Percentiles rank a stretch among this genome's conserved stretches.
These are phyloP conservation scores for Papilio gigon DNA, from an alignment of 2,888 invertebrate species.

Conservation along the genomic window DNA sequence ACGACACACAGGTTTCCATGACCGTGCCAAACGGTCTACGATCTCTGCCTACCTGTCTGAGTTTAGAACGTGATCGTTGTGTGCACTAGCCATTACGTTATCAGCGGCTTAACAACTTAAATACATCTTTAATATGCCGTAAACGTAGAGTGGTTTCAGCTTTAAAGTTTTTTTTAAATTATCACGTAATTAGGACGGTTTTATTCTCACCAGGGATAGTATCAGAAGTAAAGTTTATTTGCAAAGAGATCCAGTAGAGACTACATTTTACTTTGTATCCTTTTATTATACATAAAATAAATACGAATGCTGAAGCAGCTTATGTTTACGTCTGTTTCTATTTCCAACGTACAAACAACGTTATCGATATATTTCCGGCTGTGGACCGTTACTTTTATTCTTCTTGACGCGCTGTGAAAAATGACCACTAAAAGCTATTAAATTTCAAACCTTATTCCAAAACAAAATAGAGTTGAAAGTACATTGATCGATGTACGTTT, in stretches of 20 bases:
- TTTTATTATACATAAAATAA: constrained; percentile 28
- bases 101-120: too few relatives aligned
- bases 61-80: too few relatives aligned
- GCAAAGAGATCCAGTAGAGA: background rate
- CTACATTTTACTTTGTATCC: background rate
- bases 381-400: constrained; percentile 63
- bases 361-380: constrained; percentile 59
- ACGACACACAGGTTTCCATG: too few relatives aligned
- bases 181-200: too few relatives aligned
- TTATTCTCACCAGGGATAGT: background rate
- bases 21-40: too few relatives aligned
- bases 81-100: too few relatives aligned
- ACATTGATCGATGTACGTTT: constrained; percentile 40
- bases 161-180: too few relatives aligned
- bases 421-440: constrained; percentile 45
- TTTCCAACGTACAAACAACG: constrained; percentile 56
- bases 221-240: background rate
- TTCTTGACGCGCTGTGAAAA: constrained; percentile 60
- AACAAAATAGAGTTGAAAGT: constrained; percentile 41
- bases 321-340: constrained; percentile 49
- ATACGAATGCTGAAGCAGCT: constrained; percentile 40
- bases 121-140: too few relatives aligned
- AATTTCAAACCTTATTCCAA: constrained; percentile 44
- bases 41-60: too few relatives aligned
- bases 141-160: too few relatives aligned